Conservation (phyloP, 2,797 vertebrate genomes). For the Perodicticus potto region DNA sequence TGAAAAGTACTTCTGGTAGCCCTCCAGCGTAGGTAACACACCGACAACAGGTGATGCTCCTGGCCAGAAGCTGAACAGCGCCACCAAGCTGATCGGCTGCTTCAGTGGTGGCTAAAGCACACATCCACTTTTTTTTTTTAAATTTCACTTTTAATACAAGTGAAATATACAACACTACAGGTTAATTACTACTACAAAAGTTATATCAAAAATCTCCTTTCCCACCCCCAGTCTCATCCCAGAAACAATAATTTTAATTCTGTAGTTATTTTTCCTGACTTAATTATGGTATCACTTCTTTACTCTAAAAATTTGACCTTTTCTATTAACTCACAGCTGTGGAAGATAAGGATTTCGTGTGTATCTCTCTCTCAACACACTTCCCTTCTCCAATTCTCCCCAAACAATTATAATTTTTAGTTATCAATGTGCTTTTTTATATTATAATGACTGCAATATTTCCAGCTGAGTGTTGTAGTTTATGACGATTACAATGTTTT, state of each 20-base stretch:
- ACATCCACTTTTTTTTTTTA: neutral
- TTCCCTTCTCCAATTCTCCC: slow-evolving; percentile 17
- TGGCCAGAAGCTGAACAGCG: slow-evolving; percentile 68
- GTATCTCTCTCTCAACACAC: neutral
- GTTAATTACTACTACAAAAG: neutral
- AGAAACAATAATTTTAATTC: slow-evolving; percentile 9
- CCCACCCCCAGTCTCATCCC: neutral
- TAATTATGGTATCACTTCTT: neutral
- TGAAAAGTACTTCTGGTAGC: neutral
- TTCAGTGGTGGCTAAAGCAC: neutral
- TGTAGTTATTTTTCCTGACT: neutral
- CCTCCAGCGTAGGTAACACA: neutral
- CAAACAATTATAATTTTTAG: slow-evolving; percentile 56
- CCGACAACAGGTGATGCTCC: neutral
- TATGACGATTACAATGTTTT: slow-evolving; percentile 65
- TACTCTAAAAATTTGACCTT: neutral
- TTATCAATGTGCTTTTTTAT: slow-evolving; percentile 49
- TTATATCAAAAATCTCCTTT: slow-evolving; percentile 21
- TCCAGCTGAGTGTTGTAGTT: slow-evolving; percentile 51
- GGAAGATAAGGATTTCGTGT: neutral
- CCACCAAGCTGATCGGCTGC: slow-evolving; percentile 66
- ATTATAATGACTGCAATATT: slow-evolving; percentile 57
- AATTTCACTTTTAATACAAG: slow-evolving; percentile 37
- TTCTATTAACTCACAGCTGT: neutral
- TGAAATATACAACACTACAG: neutral